These are phyloP conservation scores for Vulpes vulpes DNA, from an alignment of 2,113 vertebrate species.

Conservation along the genomic window DNA sequence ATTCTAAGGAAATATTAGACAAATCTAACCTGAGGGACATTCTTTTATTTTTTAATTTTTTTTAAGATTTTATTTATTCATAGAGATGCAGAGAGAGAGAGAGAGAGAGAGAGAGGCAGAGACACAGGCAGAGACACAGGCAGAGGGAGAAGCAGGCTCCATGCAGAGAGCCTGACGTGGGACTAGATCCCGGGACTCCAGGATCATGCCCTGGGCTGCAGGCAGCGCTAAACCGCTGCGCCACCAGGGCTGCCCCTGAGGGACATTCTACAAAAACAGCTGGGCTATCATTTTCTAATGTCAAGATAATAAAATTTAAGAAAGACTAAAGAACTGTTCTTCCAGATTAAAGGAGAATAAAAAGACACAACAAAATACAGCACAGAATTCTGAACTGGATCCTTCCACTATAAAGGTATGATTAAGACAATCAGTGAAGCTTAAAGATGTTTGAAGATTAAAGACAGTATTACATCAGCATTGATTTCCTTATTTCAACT, in stretches of 20 bases:
- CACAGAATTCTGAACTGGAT: background rate
- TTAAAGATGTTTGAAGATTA: background rate
- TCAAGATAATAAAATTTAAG: background rate
- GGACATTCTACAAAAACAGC: background rate
- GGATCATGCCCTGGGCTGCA: too few relatives aligned
- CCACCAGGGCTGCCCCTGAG: background rate
- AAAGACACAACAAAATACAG: background rate
- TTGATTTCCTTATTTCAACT: constrained; percentile 29
- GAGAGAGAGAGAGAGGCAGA: too few relatives aligned
- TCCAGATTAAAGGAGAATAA: background rate
- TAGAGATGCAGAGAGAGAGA: too few relatives aligned
- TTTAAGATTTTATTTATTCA: too few relatives aligned
- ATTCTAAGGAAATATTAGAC: background rate
- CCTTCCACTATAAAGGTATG: background rate
- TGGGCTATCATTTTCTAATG: background rate
- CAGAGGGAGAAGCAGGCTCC: too few relatives aligned
- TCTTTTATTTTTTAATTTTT: too few relatives aligned
- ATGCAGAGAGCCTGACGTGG: too few relatives aligned
- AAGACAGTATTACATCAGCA: background rate
- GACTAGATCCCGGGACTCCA: too few relatives aligned
- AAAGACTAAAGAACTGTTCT: background rate
- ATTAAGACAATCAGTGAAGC: background rate
- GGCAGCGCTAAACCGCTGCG: too few relatives aligned
- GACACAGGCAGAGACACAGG: too few relatives aligned
- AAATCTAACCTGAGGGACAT: background rate